Evolutionary conservation across 2,888 invertebrate species (phyloP).

Genomic region (Eupithecia centaureata): DNA sequence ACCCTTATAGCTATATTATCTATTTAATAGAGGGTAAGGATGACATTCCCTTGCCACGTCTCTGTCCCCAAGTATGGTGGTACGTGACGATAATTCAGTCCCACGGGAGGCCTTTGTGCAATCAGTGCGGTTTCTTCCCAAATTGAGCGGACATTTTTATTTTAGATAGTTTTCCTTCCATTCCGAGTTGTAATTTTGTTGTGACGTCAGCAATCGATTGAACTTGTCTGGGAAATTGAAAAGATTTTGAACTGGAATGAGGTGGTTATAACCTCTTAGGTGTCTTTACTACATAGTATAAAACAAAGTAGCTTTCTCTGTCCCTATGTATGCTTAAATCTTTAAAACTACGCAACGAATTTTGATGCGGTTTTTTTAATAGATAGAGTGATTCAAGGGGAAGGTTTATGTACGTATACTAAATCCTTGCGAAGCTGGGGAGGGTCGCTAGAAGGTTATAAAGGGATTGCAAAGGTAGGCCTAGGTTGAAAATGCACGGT

Average conservation of each 20-base stretch:
- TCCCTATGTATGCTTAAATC: no score
- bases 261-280: no score
- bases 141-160: slow-evolving; percentile 59
- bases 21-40: neutral
- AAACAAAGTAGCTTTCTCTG: no score
- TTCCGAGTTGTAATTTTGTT: slow-evolving; percentile 22
- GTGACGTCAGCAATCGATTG: neutral
- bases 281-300: no score
- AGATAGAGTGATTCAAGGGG: no score
- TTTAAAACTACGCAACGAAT: no score
- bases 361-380: no score
- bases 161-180: slow-evolving; percentile 52
- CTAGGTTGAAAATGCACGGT: no score
- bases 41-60: slow-evolving; percentile 2
- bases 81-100: slow-evolving; percentile 79
- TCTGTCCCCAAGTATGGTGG: slow-evolving; percentile 52
- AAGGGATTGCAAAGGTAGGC: no score
- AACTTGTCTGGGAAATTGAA: neutral
- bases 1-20: neutral
- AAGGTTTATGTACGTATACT: no score
- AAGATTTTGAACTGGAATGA: neutral
- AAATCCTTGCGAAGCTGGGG: no score
- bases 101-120: slow-evolving; percentile 80
- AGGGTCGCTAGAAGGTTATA: no score
- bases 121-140: slow-evolving; percentile 80